Base-by-base conservation (phyloP, 2,888 invertebrate genomes). In the Thera britannica region DNA sequence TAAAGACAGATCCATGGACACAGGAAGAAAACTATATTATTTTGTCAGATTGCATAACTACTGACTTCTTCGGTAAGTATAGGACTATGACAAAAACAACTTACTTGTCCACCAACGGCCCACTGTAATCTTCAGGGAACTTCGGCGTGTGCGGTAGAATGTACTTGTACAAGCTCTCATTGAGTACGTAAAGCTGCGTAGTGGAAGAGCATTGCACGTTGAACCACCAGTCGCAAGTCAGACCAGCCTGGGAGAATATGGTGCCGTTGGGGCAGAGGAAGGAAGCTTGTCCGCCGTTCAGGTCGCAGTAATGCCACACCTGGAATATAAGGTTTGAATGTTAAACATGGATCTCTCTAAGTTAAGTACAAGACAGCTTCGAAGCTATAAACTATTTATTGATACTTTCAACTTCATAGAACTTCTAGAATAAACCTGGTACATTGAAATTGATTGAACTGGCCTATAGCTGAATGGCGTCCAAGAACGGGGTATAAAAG, bases 181-280 rank as follows among this genome's bases (percentile, higher is more conserved):
- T 98, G 3, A 98, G 93, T 2, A 98, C 98, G 86, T 98, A 98
- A 0, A 97, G 94, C 85, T 98, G 98, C 0, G 97, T 93, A 0
- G 98, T 97, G 11, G 96, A 95, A 38, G 97, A 95, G 85, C 98
- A 98, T 79, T 97, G 96, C 0, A 98, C 98, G 84, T 98, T 98
- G 89, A 97, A 98, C 98, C 98, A 98, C 98, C 98, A 98, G 86
- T 98, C 98, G 82, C 98, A 98, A 0, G 98, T 98, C 55, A 98
- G 90, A 0, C 96, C 97, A 11, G 97, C 97, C 93, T 98, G 98
- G 75, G 97, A 97, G 92, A 98, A 98, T 82, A 98, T 97, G 2
- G 98, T 98, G 49, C 98, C 98, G 85, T 98, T 98, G 58, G 98
- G 98, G 80, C 98, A 98, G 48, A 98, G 90, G 86, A 98, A 98